Base-by-base conservation (phyloP, 1,140 invertebrate species). In the Trialeurodes vaporariorum region DNA sequence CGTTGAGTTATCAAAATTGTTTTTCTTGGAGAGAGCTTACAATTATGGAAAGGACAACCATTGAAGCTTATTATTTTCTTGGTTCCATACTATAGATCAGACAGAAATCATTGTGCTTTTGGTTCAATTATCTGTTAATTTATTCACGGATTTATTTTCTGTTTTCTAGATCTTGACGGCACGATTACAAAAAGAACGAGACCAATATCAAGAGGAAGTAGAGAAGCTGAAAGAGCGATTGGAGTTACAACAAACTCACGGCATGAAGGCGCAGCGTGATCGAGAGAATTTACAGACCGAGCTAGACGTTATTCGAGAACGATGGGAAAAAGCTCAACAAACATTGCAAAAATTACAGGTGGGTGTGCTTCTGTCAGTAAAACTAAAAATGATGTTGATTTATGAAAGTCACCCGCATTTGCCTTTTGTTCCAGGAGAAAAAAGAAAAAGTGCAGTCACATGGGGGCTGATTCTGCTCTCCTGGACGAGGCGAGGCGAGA, bases 161-260 rank as follows among this genome's bases (percentile, higher is more conserved):
- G 59, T 66, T 64, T 62, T 67, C 65, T 65, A 89, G 85, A 80
- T 81, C 64, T 79, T 87, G 71, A 81, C 92, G 76, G 83, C 86
- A 61, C 84, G 91, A 71, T 81, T 94, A 65, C 91, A 94, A 77
- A 95, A 95, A 76, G 93, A 96, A 77, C 83, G 89, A 70, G 93
- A 96, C 74, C 79, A 82, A 64, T 87, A 89, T 61, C 67, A 70
- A 67, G 67, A 63, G 26, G 61, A 82, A 66, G 9, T 64, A 70
- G 88, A 91, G 65, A 88, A 88, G 75, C 79, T 92, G 71, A 87
- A 90, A 72, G 92, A 94, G 77, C 82, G 89, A 63, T 79, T 89
- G 9, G 92, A 94, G 74, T 79, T 89, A 23, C 85, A 90, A 58
- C 87, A 90, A 63, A 87, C 83, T 61, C 90, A 93, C 68, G 83